Percentiles rank a stretch among this genome's conserved stretches.
Evolutionary conservation across 2,113 vertebrate species (phyloP).

Genomic region (Scopus umbretta): DNA sequence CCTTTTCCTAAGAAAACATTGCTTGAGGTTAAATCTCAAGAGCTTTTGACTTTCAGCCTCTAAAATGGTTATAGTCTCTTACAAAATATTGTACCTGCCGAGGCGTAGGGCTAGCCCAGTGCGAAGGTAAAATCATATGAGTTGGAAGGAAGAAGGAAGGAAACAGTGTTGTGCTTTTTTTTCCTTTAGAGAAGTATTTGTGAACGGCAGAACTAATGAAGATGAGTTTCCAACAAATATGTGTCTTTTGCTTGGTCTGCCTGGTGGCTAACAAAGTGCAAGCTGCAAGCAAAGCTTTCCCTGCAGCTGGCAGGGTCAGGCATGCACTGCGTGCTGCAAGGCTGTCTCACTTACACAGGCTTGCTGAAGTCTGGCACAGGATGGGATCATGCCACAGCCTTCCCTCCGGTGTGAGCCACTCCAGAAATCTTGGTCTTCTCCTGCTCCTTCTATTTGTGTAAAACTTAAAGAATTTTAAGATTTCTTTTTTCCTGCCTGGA

Average conservation of each 20-base stretch:
- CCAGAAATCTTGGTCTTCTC: background rate
- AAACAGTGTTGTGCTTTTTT: background rate
- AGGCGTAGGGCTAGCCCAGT: background rate
- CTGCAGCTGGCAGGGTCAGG: background rate
- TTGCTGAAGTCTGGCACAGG: background rate
- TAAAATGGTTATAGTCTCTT: background rate
- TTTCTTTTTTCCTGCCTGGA: background rate
- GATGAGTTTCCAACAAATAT: background rate
- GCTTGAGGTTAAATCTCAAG: background rate
- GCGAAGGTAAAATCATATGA: background rate
- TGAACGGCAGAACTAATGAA: background rate
- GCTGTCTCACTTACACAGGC: background rate
- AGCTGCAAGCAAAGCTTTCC: background rate
- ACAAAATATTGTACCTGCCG: background rate
- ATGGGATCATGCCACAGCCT: background rate
- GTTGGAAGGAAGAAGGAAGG: background rate
- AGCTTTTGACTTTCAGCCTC: background rate
- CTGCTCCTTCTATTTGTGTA: background rate
- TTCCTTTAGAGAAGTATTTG: background rate
- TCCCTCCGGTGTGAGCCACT: background rate
- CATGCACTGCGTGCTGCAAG: rapidly evolving
- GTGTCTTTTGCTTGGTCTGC: background rate
- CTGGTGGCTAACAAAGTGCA: background rate
- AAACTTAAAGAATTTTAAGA: background rate
- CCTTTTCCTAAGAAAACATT: background rate